These are phyloP conservation scores for Paraescarpia echinospica DNA, from an alignment of 1,140 invertebrate genomes.

Conservation along the genomic window DNA sequence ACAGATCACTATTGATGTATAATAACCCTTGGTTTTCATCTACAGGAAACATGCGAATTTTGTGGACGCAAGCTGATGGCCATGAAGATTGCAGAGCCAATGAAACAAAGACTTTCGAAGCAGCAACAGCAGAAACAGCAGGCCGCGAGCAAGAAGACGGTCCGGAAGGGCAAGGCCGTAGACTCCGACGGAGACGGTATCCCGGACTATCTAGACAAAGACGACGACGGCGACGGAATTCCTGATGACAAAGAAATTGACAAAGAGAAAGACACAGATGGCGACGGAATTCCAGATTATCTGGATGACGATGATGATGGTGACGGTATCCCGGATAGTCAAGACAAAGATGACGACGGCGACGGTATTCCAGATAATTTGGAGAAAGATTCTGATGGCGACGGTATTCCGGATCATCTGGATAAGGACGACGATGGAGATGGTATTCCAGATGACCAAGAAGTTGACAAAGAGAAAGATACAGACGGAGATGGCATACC, in stretches of 20 bases:
- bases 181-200: constrained; percentile 45
- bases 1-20: background rate
- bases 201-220: constrained; percentile 42
- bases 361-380: constrained; percentile 46
- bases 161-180: constrained; percentile 18
- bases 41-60: constrained; percentile 39
- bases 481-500: constrained; percentile 53
- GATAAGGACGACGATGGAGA: constrained; percentile 41
- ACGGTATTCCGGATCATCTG: constrained; percentile 39
- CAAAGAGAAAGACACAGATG: constrained; percentile 42
- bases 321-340: constrained; percentile 48
- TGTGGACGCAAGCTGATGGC: constrained; percentile 37
- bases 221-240: constrained; percentile 41
- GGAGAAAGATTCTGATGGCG: constrained; percentile 39
- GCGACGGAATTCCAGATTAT: constrained; percentile 41
- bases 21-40: constrained; percentile 17
- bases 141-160: background rate
- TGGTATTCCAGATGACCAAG: constrained; percentile 31
- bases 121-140: background rate
- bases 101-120: constrained; percentile 6
- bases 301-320: constrained; percentile 48
- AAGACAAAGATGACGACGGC: constrained; percentile 44
- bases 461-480: constrained; percentile 38
- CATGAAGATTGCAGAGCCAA: constrained; percentile 2
- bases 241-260: constrained; percentile 39